These are phyloP conservation scores for Brachylomia viminalis DNA, from an alignment of 2,888 invertebrate genomes.

Conservation along the genomic window DNA sequence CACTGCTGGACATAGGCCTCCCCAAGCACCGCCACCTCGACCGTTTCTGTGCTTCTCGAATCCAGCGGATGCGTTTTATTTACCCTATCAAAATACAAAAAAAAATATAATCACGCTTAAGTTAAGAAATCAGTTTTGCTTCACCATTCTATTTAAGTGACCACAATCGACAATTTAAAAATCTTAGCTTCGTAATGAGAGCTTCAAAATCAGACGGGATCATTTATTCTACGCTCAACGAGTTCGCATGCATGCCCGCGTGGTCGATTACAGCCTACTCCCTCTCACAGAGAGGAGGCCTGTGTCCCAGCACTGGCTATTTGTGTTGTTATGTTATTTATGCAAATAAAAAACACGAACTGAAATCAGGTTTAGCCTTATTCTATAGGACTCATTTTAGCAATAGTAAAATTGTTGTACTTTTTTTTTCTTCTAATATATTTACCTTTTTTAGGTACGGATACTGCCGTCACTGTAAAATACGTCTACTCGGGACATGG, in stretches of 20 bases:
- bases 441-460: slow-evolving; percentile 20
- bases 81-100: background rate
- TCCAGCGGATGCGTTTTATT: background rate
- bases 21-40: background rate
- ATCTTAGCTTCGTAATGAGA: background rate
- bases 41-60: background rate
- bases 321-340: too few species aligned
- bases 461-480: background rate
- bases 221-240: background rate
- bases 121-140: background rate
- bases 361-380: background rate
- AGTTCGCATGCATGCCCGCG: too few species aligned
- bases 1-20: background rate
- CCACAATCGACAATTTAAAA: background rate
- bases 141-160: background rate
- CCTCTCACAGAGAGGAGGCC: too few species aligned
- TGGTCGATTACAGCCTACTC: too few species aligned
- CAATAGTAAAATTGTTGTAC: background rate
- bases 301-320: too few species aligned
- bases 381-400: background rate
- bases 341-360: background rate
- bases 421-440: slow-evolving; percentile 13
- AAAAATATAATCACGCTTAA: background rate
- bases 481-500: slow-evolving; percentile 49
- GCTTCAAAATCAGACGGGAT: background rate